Percentiles rank a stretch among this genome's conserved stretches.
phyloP scores from a whole-genome alignment of 2,888 invertebrate genomes.

The Aquatica leii region DNA sequence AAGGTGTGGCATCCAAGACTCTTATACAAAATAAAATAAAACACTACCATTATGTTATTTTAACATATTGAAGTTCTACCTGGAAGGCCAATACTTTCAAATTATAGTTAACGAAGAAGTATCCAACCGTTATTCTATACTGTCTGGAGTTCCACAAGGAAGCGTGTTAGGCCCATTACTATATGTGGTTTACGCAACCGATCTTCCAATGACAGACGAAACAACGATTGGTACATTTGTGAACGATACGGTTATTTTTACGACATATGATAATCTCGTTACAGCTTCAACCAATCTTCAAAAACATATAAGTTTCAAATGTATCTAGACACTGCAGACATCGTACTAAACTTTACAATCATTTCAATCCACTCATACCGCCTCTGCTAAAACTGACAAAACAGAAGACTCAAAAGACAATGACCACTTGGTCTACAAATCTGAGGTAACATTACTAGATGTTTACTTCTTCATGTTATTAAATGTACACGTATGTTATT shows the following conservation, averaged over 20 bases:
- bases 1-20: not conserved
- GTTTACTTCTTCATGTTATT: conserved; percentile 15
- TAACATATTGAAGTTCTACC: conserved; percentile 7
- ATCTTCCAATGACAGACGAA: conserved; percentile 5
- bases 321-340: not conserved
- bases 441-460: conserved; percentile 18
- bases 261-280: not conserved
- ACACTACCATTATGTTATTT: conserved; percentile 7
- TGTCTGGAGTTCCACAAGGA: not conserved
- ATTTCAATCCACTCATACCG: conserved; percentile 16
- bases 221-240: conserved; percentile 5
- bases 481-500: conserved; percentile 9
- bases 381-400: conserved; percentile 16
- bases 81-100: not conserved
- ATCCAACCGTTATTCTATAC: no score
- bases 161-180: not conserved
- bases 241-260: conserved; percentile 3
- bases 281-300: not conserved
- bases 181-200: conserved; percentile 4
- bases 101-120: not conserved
- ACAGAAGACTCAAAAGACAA: conserved; percentile 14
- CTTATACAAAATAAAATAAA: conserved; percentile 2
- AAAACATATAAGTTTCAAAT: no score
- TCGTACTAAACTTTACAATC: not conserved
- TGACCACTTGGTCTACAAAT: conserved; percentile 10